These are phyloP conservation scores for Ferrisia virgata DNA, from an alignment of 2,888 invertebrate species.

Conservation along the genomic window DNA sequence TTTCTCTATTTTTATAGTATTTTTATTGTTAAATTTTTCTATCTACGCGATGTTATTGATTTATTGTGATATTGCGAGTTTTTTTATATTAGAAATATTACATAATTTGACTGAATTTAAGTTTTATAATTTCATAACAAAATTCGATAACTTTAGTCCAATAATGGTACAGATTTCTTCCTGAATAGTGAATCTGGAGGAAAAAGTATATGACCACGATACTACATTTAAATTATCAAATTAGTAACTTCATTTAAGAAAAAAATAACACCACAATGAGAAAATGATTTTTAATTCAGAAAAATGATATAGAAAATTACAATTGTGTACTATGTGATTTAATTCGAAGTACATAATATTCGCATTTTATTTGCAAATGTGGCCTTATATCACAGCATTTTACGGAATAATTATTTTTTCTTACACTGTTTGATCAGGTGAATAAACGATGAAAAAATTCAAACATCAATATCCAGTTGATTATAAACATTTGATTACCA, in stretches of 20 bases:
- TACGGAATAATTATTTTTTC: neutral
- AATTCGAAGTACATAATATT: neutral
- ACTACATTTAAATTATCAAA: too few relatives aligned
- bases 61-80: neutral
- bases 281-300: neutral
- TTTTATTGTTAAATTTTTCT: neutral
- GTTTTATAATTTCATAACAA: too few relatives aligned
- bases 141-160: too few relatives aligned
- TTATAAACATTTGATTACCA: neutral
- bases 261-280: too few relatives aligned
- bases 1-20: neutral
- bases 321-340: neutral
- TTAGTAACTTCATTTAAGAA: too few relatives aligned
- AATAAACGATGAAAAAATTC: neutral
- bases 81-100: neutral
- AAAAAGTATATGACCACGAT: too few relatives aligned
- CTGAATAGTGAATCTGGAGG: too few relatives aligned
- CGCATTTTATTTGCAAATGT: neutral
- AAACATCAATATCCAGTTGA: neutral
- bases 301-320: neutral
- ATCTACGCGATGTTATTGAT: neutral
- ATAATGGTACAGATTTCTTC: too few relatives aligned
- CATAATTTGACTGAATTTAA: neutral
- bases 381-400: neutral
- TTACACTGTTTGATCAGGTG: neutral